Percentiles rank a stretch among this genome's conserved stretches.
phyloP scores from a whole-genome alignment of 2,888 invertebrate genomes.

The Nasonovia ribisnigri region DNA sequence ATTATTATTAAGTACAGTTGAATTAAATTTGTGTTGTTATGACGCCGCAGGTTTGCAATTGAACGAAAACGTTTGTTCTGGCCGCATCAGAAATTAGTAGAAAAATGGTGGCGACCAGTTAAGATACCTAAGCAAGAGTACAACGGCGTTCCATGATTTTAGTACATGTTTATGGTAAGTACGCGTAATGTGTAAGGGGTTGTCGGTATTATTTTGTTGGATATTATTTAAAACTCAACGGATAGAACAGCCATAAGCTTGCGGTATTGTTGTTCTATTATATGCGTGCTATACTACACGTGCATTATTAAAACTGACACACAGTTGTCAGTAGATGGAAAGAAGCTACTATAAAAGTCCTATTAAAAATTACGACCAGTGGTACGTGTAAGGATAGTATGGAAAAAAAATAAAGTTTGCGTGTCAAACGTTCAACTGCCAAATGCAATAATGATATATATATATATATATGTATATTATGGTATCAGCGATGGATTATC shows the following conservation, averaged over 20 bases:
- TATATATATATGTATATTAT: background rate
- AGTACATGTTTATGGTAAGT: background rate
- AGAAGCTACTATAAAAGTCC: background rate
- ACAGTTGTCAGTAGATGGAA: background rate
- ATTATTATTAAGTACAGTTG: background rate
- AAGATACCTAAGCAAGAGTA: background rate
- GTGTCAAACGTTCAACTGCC: constrained; percentile 24
- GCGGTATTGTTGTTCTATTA: background rate
- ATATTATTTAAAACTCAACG: background rate
- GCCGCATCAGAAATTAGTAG: background rate
- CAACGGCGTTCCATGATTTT: background rate
- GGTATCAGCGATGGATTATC: background rate
- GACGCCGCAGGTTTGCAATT: background rate
- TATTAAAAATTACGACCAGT: background rate
- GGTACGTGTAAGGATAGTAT: background rate
- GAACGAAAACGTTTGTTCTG: background rate
- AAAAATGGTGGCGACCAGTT: background rate
- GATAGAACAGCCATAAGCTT: background rate
- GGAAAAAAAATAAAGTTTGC: constrained; percentile 1
- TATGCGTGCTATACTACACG: background rate
- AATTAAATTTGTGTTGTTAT: background rate
- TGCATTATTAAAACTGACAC: constrained; percentile 3
- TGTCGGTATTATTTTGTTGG: background rate
- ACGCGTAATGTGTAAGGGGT: background rate
- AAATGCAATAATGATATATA: constrained; percentile 19